phyloP scores from a whole-genome alignment of 2,113 vertebrate species.

The Clupea harengus region DNA sequence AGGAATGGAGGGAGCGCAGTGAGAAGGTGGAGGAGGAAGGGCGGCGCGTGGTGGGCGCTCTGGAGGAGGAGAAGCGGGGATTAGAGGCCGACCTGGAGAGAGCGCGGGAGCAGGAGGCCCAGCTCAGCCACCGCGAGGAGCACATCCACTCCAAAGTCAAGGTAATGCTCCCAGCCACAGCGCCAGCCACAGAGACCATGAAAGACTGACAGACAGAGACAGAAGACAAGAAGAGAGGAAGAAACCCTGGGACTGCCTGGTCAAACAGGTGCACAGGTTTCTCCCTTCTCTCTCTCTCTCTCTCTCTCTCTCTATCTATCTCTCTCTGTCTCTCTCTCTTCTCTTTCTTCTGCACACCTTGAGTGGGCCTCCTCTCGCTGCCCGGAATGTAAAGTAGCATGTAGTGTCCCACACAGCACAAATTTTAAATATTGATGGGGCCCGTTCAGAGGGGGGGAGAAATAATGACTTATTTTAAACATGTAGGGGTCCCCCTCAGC shows the following conservation, averaged over 20 bases:
- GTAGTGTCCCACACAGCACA: slow-evolving; percentile 44
- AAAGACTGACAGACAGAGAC: neutral
- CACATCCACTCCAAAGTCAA: slow-evolving; percentile 79
- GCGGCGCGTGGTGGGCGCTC: slow-evolving; percentile 77
- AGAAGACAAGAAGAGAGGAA: neutral
- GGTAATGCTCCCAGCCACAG: slow-evolving; percentile 62
- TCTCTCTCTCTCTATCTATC: slow-evolving; percentile 34
- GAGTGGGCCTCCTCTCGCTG: slow-evolving; percentile 47
- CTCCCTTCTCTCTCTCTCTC: slow-evolving; percentile 21
- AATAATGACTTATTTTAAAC: slow-evolving; percentile 49
- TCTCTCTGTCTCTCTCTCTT: slow-evolving; percentile 34
- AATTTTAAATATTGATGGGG: slow-evolving; percentile 55
- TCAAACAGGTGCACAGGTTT: neutral
- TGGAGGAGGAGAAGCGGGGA: slow-evolving; percentile 83
- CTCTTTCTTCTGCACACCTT: slow-evolving; percentile 51
- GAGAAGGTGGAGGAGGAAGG: slow-evolving; percentile 81
- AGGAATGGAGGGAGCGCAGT: slow-evolving; percentile 81
- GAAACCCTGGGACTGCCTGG: neutral
- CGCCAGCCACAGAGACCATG: neutral
- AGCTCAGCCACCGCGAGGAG: slow-evolving; percentile 77
- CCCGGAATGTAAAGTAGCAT: slow-evolving; percentile 48
- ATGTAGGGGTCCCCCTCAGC: slow-evolving; percentile 24
- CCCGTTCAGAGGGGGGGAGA: slow-evolving; percentile 46
- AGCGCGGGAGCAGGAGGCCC: slow-evolving; percentile 78
- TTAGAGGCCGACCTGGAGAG: slow-evolving; percentile 90